Conservation (phyloP, 2,797 vertebrate species). For the Labeo calbasu region DNA sequence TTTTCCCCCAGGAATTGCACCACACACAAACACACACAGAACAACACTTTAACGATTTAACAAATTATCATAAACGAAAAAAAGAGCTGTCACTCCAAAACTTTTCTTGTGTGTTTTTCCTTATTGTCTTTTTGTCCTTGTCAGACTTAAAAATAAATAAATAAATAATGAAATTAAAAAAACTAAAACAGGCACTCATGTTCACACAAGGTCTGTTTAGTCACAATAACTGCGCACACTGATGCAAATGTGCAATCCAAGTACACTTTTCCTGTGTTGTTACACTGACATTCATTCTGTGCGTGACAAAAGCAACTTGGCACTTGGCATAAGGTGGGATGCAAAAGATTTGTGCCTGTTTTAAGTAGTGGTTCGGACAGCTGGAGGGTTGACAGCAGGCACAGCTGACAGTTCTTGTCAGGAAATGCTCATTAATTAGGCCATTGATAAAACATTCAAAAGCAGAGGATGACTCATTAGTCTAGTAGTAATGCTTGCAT, state of each 20-base stretch:
- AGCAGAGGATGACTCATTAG: background rate
- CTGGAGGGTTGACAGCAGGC: background rate
- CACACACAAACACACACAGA: background rate
- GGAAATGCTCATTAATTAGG: background rate
- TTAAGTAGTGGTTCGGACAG: background rate
- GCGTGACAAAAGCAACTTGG: background rate
- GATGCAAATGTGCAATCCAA: background rate
- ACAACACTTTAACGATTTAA: background rate
- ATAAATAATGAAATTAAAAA: no score
- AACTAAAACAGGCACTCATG: no score
- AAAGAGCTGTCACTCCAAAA: no score
- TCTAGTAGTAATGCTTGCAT: background rate
- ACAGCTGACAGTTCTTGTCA: background rate
- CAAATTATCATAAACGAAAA: background rate
- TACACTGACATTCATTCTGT: background rate
- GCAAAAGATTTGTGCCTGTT: background rate
- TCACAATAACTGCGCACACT: background rate
- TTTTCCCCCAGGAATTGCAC: background rate
- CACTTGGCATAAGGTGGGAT: background rate
- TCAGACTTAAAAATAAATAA: no score
- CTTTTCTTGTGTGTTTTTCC: no score
- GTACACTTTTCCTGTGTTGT: background rate
- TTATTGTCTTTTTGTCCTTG: no score
- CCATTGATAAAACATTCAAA: background rate
- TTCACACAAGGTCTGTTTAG: background rate